Evolutionary conservation across 2,113 vertebrate genomes (phyloP), one percentile per base, ranked within the genome.

Genomic region (Gracilinanus agilis): DNA sequence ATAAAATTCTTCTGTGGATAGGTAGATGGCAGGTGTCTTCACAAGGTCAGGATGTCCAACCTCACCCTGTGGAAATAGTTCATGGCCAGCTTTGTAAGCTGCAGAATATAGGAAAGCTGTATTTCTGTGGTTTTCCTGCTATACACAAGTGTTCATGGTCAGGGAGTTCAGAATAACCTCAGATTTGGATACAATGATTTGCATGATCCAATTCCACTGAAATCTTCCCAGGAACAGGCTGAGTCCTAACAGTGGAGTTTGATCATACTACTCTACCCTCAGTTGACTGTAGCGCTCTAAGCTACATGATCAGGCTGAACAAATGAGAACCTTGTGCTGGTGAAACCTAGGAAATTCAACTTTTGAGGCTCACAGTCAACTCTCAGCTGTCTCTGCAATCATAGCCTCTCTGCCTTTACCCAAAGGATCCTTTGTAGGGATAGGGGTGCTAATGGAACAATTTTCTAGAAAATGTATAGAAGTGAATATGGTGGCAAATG

Each of bases 171-270:
- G 0, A 83, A 53, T 1, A 53, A 40, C 10, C 44, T 88, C 29
- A 6, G 3, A 56, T 24, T 61, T 44, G 83, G 49, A n/a, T 54
- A 88, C 75, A 93, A 90, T 49, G 53, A 96, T 55, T n/a, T 54
- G n/a, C 27, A 93, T 94, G 91, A 88, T 88, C 95, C 95, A 94
- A 54, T 96, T 97, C 96, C 93, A 89, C 49, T 13, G 91, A 2
- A 58, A 88, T 0, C 40, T 54, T 53, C 29, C 2, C 67, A 44
- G 53, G 90, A 88, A 19, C 27, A 55, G 53, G 40, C 90, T 92
- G 91, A 89, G 88, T 49, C 94, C 44, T 23, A 49, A 0, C 55
- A 6, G 23, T 24, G 55, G 88, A 91, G 92, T 56, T 61, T 40
- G 55, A 56, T 61, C 88, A 34, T 0, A 34, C 0, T n/a, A 49